Base-by-base conservation (phyloP, 2,797 vertebrate species). In the Falco cherrug region DNA sequence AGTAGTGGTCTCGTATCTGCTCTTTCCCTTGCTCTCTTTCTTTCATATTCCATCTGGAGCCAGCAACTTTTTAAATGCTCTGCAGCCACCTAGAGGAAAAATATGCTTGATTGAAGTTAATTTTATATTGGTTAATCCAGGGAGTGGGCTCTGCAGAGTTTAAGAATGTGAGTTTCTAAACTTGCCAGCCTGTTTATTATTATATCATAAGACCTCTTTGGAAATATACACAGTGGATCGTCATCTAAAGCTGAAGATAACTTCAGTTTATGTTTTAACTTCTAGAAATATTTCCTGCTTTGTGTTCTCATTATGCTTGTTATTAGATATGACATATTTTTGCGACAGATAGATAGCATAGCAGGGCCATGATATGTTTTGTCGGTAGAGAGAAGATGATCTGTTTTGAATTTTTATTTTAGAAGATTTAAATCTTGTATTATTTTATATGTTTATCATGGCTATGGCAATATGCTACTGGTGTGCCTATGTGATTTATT, bases 1-100 rank as follows among this genome's bases (percentile, higher is more conserved):
- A 82, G 57, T 56, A 63, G 41, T 2, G 0, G 14, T 60, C 37
- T 87, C 35, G 35, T 77, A 11, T 85, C 53, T 89, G 35, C 28
- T 50, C 28, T 91, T 88, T 67, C 21, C 48, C n/a, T 84, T 90
- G n/a, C 25, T 82, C n/a, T 51, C 21, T 84, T 78, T 86, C 41
- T 78, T 91, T 88, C 56, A 16, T 60, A 81, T 75, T 74, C 48
- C 24, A 10, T 63, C 56, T 75, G 65, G 59, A 95, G 37, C 12
- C 53, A 83, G 79, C 29, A 86, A 67, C 48, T 94, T 97, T 90
- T 91, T 50, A 92, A 95, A 92, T 94, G 67, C 79, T 95, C 67
- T 96, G 73, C 78, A 97, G 93, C 76, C 86, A 89, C 88, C 93
- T 97, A 94, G 95, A 96, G 94, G 96, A 94, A 83, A 90, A 85